Evolutionary conservation across 2,888 invertebrate genomes (phyloP).

Genomic region (Platypus cylindrus): DNA sequence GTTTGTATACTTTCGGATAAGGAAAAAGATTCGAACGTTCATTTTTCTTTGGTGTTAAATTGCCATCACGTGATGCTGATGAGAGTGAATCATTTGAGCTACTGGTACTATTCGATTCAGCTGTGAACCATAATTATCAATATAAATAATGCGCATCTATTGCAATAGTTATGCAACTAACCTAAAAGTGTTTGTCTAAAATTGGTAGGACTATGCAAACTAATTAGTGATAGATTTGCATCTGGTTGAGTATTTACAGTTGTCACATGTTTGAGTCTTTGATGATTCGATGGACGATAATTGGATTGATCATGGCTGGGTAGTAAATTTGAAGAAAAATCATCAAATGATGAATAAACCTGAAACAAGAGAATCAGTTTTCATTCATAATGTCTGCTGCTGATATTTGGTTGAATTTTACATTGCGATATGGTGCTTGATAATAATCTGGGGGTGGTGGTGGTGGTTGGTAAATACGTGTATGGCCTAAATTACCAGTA

Average conservation of each 20-base stretch:
- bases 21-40: constrained; percentile 42
- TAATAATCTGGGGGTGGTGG: no score
- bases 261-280: constrained; percentile 25
- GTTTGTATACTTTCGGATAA: constrained; percentile 37
- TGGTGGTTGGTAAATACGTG: no score
- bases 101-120: constrained; percentile 44
- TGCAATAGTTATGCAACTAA: no score
- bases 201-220: constrained; percentile 30
- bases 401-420: no score
- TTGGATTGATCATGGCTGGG: no score
- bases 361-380: no score
- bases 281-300: constrained; percentile 20
- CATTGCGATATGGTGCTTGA: no score
- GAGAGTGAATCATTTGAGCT: constrained; percentile 80
- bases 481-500: no score
- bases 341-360: no score
- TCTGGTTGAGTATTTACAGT: constrained; percentile 34
- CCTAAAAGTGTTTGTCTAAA: constrained; percentile 29
- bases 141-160: no score
- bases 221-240: constrained; percentile 33
- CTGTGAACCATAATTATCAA: background rate
- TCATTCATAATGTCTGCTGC: no score
- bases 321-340: no score
- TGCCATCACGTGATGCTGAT: constrained; percentile 48
- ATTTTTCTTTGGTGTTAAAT: constrained; percentile 39